phyloP scores from a whole-genome alignment of 2,797 vertebrate genomes.

The Epinephelus malabaricus region DNA sequence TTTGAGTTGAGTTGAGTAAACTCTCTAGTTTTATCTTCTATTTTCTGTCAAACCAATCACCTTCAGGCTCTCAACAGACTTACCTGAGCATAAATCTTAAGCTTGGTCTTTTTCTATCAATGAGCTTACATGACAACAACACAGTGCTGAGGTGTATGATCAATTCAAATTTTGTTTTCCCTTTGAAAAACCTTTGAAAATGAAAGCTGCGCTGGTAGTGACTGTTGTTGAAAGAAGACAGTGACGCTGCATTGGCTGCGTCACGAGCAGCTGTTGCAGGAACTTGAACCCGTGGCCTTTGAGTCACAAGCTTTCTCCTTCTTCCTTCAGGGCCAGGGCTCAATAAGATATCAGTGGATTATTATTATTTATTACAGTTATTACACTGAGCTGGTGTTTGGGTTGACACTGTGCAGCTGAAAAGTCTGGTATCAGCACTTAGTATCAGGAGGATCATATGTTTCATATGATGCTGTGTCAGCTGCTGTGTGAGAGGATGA shows the following conservation, averaged over 20 bases:
- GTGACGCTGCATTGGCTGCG: not conserved
- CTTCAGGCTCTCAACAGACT: not conserved
- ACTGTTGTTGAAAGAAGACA: not conserved
- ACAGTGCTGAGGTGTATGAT: too few species aligned
- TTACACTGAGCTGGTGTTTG: constrained; percentile 12
- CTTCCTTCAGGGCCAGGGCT: constrained; percentile 24
- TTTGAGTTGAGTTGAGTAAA: too few species aligned
- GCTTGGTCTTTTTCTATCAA: not conserved
- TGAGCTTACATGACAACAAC: too few species aligned
- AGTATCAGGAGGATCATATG: not conserved
- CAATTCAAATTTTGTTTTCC: too few species aligned
- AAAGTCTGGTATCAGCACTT: constrained; percentile 9
- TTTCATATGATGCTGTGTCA: too few species aligned
- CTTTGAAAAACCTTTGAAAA: too few species aligned
- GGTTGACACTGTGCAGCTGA: constrained; percentile 15
- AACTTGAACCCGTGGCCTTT: constrained; percentile 36
- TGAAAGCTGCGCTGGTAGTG: too few species aligned
- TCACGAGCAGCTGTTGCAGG: constrained; percentile 8
- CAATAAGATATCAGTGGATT: constrained; percentile 55
- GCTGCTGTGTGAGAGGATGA: not conserved
- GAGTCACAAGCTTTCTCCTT: constrained; percentile 53
- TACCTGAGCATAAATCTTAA: not conserved
- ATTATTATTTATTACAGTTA: too few species aligned
- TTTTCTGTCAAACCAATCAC: too few species aligned
- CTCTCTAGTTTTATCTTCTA: too few species aligned